Evolutionary conservation across 2,113 vertebrate species (phyloP), one percentile per base, ranked within the genome.

Genomic region (Cyanoliseus patagonus): DNA sequence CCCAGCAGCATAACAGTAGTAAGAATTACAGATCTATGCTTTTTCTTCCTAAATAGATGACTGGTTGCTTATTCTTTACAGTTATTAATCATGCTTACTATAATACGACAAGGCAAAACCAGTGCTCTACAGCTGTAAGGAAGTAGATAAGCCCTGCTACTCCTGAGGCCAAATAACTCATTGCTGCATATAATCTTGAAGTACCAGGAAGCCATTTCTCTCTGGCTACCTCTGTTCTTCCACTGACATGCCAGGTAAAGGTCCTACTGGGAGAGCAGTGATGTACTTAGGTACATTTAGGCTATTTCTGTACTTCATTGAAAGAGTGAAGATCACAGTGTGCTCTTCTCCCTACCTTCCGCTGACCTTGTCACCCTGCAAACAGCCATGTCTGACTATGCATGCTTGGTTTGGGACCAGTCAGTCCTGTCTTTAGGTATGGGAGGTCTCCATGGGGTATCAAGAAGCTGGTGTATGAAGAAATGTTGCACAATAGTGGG

Each of bases 201-300:
- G 13, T 1, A 1, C 30, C 39, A 10, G 61, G 19, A 35, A 42
- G 31, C 19, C 7, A 0, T 15, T 39, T 33, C 53, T 39, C 61
- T 10, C 47, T 8, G 74, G 9, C 7, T 75, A 3, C 28, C 31
- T 41, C 42, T 47, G 57, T 8, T 12, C 8, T 64, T 27, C n/a
- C 64, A 44, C 41, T 1, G 1, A 3, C 0, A 2, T 1, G 27
- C 8, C 0, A 0, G 6, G 25, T 7, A 47, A 41, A 52, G 39
- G 3, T 52, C 31, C 24, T 41, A 2, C 28, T 16, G 53, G 73
- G n/a, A 59, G 20, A 39, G 46, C 73, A 57, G 72, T 2, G 5
- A 1, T 28, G 4, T 4, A 1, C 31, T 5, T 5, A 1, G 46
- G 41, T 18, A 3, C 1, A 0, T 6, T 27, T 7, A 3, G 35